Percentiles rank a stretch among this genome's conserved stretches.
phyloP scores from a whole-genome alignment of 2,797 vertebrate species.

The Ctenochaetus hawaiiensis region DNA sequence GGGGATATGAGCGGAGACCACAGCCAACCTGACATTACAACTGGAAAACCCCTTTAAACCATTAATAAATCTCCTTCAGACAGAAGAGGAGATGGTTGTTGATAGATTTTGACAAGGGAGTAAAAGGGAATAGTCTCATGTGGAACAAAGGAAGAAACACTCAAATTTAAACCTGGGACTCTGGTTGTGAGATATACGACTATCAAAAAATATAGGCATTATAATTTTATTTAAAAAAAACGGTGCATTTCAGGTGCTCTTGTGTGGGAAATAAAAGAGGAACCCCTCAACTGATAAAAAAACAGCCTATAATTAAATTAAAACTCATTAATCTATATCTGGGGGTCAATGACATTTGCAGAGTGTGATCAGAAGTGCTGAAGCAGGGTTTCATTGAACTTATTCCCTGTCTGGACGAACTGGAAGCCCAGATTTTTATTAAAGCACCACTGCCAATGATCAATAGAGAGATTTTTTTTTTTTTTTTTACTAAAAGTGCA shows the following conservation, averaged over 20 bases:
- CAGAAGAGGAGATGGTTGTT: background rate
- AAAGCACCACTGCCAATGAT: background rate
- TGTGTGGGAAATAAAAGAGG: background rate
- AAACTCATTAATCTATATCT: background rate
- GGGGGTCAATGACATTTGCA: background rate
- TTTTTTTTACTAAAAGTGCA: background rate
- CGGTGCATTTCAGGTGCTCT: background rate
- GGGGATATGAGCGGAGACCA: background rate
- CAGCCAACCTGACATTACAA: background rate
- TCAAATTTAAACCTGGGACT: background rate
- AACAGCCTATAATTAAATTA: background rate
- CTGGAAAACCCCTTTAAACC: background rate
- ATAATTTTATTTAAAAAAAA: background rate
- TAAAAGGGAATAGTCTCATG: background rate
- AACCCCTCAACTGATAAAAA: background rate
- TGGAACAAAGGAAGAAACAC: background rate
- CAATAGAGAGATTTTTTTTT: background rate
- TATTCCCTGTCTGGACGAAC: background rate
- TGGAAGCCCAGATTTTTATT: background rate
- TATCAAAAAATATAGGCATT: background rate
- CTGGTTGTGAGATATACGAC: background rate
- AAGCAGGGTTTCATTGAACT: conserved; percentile 1
- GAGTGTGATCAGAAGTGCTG: background rate
- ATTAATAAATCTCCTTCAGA: background rate
- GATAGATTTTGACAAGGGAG: background rate